Evolutionary conservation across 1,140 invertebrate species (phyloP).

Genomic region (Mactra quadrangularis): DNA sequence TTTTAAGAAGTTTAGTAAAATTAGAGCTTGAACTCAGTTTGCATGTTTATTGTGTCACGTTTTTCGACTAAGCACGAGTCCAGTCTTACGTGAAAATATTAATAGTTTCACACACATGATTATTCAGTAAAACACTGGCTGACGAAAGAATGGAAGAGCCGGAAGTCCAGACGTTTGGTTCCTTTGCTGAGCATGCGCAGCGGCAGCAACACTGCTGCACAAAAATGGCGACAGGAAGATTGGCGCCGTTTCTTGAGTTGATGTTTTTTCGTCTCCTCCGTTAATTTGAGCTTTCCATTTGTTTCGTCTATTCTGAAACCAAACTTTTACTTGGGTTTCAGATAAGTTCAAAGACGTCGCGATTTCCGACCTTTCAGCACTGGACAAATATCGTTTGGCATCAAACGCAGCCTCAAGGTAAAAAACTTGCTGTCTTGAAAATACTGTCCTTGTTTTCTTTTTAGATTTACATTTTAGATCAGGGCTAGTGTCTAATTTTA

Average conservation of each 20-base stretch:
- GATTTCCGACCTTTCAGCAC: conserved; percentile 69
- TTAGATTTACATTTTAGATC: conserved; percentile 59
- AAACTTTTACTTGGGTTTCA: conserved; percentile 71
- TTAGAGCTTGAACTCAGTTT: no score
- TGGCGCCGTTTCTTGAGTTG: conserved; percentile 47
- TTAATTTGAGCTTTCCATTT: conserved; percentile 70
- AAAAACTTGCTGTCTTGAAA: conserved; percentile 70
- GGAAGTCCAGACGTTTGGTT: conserved; percentile 20
- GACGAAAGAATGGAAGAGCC: conserved; percentile 27
- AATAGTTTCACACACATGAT: no score
- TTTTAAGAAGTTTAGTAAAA: no score
- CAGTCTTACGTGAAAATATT: no score
- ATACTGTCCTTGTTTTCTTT: conserved; percentile 73
- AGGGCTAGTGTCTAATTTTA: neutral
- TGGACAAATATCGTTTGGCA: conserved; percentile 69
- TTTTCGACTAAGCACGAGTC: no score
- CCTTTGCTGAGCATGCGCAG: conserved; percentile 1
- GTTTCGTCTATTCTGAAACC: conserved; percentile 71
- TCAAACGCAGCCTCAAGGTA: conserved; percentile 71
- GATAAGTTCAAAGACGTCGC: conserved; percentile 67
- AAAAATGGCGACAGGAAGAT: conserved; percentile 53
- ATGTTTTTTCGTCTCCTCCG: conserved; percentile 59
- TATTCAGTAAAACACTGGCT: conserved; percentile 56
- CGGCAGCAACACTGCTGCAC: conserved; percentile 45
- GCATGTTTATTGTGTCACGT: no score